Base-by-base conservation (phyloP, 1,140 invertebrate genomes). In the Antheraea mylitta region DNA sequence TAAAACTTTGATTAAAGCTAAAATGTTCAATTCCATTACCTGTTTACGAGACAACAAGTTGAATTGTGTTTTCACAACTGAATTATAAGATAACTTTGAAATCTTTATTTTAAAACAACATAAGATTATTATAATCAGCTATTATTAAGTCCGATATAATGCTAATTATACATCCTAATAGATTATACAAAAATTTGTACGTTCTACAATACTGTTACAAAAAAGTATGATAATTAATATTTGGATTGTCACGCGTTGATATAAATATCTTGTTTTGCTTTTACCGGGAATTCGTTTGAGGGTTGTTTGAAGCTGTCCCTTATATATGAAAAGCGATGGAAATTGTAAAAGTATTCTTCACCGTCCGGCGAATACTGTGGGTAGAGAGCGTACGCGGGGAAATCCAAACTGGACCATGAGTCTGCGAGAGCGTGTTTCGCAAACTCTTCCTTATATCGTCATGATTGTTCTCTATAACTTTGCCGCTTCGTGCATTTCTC, bases 401-500 rank as follows among this genome's bases (percentile, higher is more conserved):
- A 82, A 60, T 89, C 83, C 16, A 85, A 67, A 37, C 88, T 85
- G 0, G 83, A 69, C 58, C 88, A 72, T 79, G 88, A 92, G 82
- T 86, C 86, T 66, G 85, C 81, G 38, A 92, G 85, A 7, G 89
- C 90, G 66, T 90, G 82, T 66, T 74, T 86, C 63, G 87, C 86
- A 75, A 92, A 92, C 87, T 92, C 86, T 82, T 91, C 79, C 72
- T 91, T 89, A 69, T 92, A 92, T 82, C 86, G 90, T 93, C 94
- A 96, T 94, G 95, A 95, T 69, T 94, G 95, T 61, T 95, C 93
- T 81, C 95, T 94, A 83, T 95, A 96, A 42, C 96, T 95, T 68
- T 95, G 92, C 48, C 95, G 93, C 73, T 96, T 96, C 70, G 95
- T 94, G 86, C 95, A 96, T 81, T 96, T 97, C 89, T 97, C 96